A percentile compares a stretch with the other conserved stretches of the same genome.
These are phyloP conservation scores for Cercopithecus diana DNA, from an alignment of 2,797 vertebrate genomes.

Conservation along the genomic window DNA sequence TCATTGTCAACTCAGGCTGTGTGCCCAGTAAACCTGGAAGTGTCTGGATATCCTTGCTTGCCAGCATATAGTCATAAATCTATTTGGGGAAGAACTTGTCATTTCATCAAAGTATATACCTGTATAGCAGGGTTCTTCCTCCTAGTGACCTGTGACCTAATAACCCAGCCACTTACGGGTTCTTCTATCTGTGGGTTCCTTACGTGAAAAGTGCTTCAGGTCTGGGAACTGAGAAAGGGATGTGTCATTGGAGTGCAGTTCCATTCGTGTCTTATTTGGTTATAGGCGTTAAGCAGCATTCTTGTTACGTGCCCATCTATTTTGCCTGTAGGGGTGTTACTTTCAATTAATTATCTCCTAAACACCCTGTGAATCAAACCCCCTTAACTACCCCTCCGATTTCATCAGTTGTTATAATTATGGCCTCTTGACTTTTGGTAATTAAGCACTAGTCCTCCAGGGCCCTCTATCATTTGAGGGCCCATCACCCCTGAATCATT, in stretches of 20 bases:
- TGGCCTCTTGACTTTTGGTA: slow-evolving; percentile 18
- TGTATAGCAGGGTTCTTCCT: neutral
- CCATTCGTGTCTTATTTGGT: neutral
- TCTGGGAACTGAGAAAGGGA: neutral
- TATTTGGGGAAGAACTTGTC: neutral
- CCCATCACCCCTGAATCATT: slow-evolving; percentile 22
- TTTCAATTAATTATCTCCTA: slow-evolving; percentile 29
- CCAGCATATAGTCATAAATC: neutral
- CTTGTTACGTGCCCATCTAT: neutral
- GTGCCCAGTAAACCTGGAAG: neutral
- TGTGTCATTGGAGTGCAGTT: neutral
- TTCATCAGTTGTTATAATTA: slow-evolving; percentile 43
- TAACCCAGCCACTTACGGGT: neutral
- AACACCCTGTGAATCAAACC: neutral
- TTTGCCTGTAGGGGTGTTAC: neutral
- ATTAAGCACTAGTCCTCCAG: slow-evolving; percentile 22
- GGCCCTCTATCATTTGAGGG: neutral
- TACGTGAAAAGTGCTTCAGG: neutral
- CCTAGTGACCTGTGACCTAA: neutral
- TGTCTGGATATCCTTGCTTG: neutral
- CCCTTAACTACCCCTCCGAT: slow-evolving; percentile 5
- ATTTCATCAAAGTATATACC: neutral
- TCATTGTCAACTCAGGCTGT: neutral
- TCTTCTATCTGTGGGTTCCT: neutral
- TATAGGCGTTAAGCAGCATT: neutral